These are phyloP conservation scores for Pristionchus exspectatus DNA, from an alignment of 2,888 invertebrate genomes.

Conservation along the genomic window DNA sequence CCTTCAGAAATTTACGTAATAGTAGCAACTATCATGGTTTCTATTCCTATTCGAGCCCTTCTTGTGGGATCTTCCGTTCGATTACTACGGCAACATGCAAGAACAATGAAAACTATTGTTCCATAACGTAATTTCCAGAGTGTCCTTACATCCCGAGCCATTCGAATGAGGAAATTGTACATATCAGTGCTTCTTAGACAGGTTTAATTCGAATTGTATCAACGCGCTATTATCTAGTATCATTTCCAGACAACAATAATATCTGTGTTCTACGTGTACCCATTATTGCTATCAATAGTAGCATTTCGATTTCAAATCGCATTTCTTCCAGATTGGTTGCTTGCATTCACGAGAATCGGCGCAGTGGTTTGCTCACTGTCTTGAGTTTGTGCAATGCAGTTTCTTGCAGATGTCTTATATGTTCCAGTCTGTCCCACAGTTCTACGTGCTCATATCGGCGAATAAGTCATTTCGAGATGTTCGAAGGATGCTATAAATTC, in stretches of 20 bases:
- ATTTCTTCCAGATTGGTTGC: neutral
- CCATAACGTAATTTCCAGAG: neutral
- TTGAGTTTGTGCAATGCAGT: neutral
- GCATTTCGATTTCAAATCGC: neutral
- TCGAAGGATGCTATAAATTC: too few species aligned
- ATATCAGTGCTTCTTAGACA: neutral
- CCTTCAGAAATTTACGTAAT: neutral
- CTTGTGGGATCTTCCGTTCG: neutral
- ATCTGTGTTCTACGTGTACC: neutral
- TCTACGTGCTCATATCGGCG: neutral
- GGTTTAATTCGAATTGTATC: neutral
- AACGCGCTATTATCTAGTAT: too few species aligned
- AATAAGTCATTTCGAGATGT: neutral
- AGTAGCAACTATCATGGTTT: neutral
- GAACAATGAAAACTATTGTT: neutral
- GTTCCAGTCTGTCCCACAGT: neutral
- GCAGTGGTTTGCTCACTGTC: neutral
- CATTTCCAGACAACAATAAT: neutral
- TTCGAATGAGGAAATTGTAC: neutral
- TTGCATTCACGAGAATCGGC: neutral
- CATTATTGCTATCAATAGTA: neutral
- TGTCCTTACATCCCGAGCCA: neutral
- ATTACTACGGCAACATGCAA: neutral
- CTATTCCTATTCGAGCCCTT: neutral
- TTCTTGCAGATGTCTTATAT: neutral